Base-by-base conservation (phyloP, 2,888 invertebrate genomes). In the Chaetogeoica ovagalla region DNA sequence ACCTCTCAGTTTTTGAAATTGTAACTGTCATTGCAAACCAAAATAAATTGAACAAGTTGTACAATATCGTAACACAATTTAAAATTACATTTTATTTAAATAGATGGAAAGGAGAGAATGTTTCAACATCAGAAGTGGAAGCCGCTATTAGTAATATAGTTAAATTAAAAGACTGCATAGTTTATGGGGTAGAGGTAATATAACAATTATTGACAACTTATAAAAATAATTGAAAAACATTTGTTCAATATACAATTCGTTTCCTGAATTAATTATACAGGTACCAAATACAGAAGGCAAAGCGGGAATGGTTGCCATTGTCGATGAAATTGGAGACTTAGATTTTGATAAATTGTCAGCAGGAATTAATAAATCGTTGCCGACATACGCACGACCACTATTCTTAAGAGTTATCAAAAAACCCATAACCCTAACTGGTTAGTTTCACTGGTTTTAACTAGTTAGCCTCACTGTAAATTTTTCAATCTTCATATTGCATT, bases 51-150 rank as follows among this genome's bases (percentile, higher is more conserved):
- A 13, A 15, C 15, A 3, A 13, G 48, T 48, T 15, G 11, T 48
- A 55, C 3, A 55, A 55, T 55, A 19, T 19, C 55, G 19, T 19
- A 19, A 5, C 17, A 19, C 19, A 55, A 3, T 55, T 19, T 55
- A 55, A 55, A 55, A 55, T 19, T 19, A 55, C 19, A 0, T 55
- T 6, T 55, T 19, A 82, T 52, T 63, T 62, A 74, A 77, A 43
- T 76, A 86, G 89, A 60, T 89, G 89, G 89, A 87, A 88, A 83
- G 91, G 91, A 39, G 91, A 91, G 85, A 91, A 91, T 85, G 90
- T 91, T 6, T 89, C 90, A 7, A 91, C 91, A 2, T 87, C 88
- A 37, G 91, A 91, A 85, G 90, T 91, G 5, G 91, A 91, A 84
- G 88, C 88, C 11, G 87, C 89, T 13, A 87, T 91, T 81, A 89